Base-by-base conservation (phyloP, 2,888 invertebrate species). In the Epistrophe eligans region DNA sequence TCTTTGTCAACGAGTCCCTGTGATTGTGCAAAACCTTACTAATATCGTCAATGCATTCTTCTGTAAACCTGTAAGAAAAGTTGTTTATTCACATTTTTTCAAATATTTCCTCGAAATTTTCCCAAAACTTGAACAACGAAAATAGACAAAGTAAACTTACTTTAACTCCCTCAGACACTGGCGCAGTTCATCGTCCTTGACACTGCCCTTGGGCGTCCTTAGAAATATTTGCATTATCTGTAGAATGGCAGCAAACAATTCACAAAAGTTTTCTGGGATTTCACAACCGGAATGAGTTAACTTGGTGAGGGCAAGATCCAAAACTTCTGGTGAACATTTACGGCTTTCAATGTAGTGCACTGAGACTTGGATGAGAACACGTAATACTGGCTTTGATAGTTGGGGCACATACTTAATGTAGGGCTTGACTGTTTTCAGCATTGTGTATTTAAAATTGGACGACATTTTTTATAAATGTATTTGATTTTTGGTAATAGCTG, bases 21-120 rank as follows among this genome's bases (percentile, higher is more conserved):
- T 93, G 93, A 58, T 94, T 94, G 83, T 93, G 92, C 2, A 94
- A 90, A 72, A 94, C 94, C 84, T 94, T 93, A 55, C 93, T 91
- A 81, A 94, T 91, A 85, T 94, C 94, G 24, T 94, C 93, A 32
- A 93, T 92, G 81, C 94, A 94, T 55, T 93, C 94, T 50, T 93
- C 91, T 48, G 92, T 90, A 67, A 94, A 92, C 89, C 93, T 94
- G 45, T 24, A 88, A 88, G 0, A 24, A 71, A 38, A 38, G 1
- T 19, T 4, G 5, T 43, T 15, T 45, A 11, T 45, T 10, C 7
- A 32, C n/a, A 15, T 28, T 10, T 5, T 15, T 45, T 7, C 8
- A 35, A 35, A 6, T 35, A 35, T 8, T 35, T 6, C 1, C 35
- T 9, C 7, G 45, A 45, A 43, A 2, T n/a, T n/a, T 7, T 8